Percentiles rank a stretch among this genome's conserved stretches.
Conservation (phyloP, 1,140 invertebrate genomes). For the Vanessa atalanta region DNA sequence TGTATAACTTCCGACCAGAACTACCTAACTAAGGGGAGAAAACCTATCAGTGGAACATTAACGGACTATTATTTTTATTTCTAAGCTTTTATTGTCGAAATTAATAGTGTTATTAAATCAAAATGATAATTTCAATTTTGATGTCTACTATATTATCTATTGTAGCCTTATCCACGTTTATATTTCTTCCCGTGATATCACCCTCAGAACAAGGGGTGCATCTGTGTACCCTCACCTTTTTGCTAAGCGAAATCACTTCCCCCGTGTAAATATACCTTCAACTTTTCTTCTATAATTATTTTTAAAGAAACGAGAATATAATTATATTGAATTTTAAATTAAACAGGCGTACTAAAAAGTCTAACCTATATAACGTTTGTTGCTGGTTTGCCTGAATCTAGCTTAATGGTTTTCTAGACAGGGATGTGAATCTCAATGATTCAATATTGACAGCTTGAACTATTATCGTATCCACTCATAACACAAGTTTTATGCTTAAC, state of each 20-base stretch:
- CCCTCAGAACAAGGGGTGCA: conserved; percentile 66
- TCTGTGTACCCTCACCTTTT: conserved; percentile 59
- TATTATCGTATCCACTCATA: too few species aligned
- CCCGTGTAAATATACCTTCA: conserved; percentile 65
- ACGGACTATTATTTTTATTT: too few species aligned
- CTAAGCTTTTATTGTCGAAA: too few species aligned
- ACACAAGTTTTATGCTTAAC: too few species aligned
- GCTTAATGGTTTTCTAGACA: background rate
- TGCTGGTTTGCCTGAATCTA: background rate
- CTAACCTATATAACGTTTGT: background rate
- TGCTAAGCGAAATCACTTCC: conserved; percentile 70
- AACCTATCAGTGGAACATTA: too few species aligned
- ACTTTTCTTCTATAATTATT: conserved; percentile 54
- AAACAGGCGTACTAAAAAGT: background rate
- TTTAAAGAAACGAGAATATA: conserved; percentile 43
- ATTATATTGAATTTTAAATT: conserved; percentile 45
- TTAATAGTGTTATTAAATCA: too few species aligned
- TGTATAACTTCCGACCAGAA: too few species aligned
- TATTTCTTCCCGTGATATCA: conserved; percentile 55
- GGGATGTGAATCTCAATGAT: too few species aligned
- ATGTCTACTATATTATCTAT: background rate
- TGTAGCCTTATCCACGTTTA: conserved; percentile 37
- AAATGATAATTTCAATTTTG: too few species aligned
- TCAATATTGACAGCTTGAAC: too few species aligned
- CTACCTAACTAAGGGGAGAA: too few species aligned